Evolutionary conservation across 2,888 invertebrate genomes (phyloP).

Genomic region (Malthinus seriepunctatus): DNA sequence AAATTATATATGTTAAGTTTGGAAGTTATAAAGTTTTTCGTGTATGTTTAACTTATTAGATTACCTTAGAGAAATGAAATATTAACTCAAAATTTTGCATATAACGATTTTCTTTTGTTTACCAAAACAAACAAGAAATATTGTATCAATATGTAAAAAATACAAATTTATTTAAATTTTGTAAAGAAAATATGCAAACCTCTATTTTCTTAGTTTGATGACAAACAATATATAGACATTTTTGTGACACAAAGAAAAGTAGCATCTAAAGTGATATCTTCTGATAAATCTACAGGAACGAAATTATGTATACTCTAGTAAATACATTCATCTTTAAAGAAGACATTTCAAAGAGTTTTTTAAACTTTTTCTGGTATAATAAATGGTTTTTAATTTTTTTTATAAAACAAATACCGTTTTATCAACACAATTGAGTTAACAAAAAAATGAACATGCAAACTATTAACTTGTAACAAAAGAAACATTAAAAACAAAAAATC

Average conservation of each 20-base stretch:
- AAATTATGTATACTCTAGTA: slow-evolving; percentile 19
- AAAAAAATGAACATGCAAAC: too few species aligned
- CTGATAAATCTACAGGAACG: slow-evolving; percentile 11
- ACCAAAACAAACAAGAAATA: neutral
- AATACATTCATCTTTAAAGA: slow-evolving; percentile 13
- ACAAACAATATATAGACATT: slow-evolving; percentile 14
- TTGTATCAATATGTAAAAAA: neutral
- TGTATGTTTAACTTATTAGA: too few species aligned
- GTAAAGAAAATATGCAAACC: slow-evolving; percentile 12
- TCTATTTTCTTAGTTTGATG: slow-evolving; percentile 8
- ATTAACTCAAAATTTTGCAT: neutral
- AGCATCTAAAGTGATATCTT: slow-evolving; percentile 12
- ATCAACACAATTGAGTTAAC: too few species aligned
- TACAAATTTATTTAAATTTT: slow-evolving; percentile 2
- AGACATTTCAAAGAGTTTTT: slow-evolving; percentile 9
- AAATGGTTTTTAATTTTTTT: neutral
- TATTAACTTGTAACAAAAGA: too few species aligned
- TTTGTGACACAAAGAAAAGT: slow-evolving; percentile 15
- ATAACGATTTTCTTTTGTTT: too few species aligned
- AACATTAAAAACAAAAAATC: too few species aligned
- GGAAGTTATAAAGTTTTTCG: too few species aligned
- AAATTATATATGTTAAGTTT: neutral
- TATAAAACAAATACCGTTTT: too few species aligned
- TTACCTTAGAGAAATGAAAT: too few species aligned
- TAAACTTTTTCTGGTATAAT: slow-evolving; percentile 4